Conservation (phyloP, 2,113 vertebrate species). For the Muntiacus reevesi region DNA sequence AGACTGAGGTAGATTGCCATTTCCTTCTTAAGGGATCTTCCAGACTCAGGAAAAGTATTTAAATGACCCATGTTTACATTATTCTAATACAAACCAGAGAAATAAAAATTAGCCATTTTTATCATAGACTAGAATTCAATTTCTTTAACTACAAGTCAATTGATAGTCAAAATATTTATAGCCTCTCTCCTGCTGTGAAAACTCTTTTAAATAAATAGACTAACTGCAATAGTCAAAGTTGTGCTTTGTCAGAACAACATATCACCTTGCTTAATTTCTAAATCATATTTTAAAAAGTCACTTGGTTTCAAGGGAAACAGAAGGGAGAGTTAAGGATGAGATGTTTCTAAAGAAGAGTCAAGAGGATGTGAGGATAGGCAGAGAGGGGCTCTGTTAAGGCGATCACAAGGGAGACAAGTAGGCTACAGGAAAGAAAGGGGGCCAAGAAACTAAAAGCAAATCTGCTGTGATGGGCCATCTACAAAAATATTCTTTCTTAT, state of each 20-base stretch:
- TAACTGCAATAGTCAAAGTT: background rate
- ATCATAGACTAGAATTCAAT: slow-evolving; percentile 7
- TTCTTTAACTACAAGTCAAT: slow-evolving; percentile 42
- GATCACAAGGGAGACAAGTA: background rate
- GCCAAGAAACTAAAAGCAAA: background rate
- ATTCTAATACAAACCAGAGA: slow-evolving; percentile 10
- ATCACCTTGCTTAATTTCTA: slow-evolving; percentile 29
- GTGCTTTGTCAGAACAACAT: background rate
- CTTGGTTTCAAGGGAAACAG: background rate
- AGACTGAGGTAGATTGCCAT: background rate
- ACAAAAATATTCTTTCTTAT: background rate
- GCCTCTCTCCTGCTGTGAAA: slow-evolving; percentile 17
- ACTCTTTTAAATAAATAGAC: slow-evolving; percentile 38
- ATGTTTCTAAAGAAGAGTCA: background rate
- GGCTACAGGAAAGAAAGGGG: background rate
- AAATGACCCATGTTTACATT: slow-evolving; percentile 1
- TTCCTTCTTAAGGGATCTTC: background rate
- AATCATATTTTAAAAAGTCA: background rate
- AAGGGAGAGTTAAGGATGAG: background rate
- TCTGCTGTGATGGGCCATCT: background rate
- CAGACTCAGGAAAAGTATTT: background rate
- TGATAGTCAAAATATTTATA: slow-evolving; percentile 61
- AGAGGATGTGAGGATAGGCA: background rate
- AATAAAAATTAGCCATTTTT: slow-evolving; percentile 36
- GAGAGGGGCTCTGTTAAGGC: background rate